Evolutionary conservation across 2,113 vertebrate genomes (phyloP).

Genomic region (Anguilla rostrata): DNA sequence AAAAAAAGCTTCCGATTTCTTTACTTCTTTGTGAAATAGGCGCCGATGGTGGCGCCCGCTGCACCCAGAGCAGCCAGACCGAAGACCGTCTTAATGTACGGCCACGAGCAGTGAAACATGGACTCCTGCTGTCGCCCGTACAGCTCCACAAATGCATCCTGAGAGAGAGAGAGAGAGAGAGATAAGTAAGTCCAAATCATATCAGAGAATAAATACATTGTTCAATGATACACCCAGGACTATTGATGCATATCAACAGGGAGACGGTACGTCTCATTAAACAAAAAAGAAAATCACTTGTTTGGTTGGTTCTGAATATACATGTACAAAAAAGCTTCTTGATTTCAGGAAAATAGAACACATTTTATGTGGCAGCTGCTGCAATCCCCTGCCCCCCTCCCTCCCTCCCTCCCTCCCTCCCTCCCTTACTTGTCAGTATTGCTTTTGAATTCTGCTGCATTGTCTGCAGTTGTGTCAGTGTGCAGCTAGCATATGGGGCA

Average conservation of each 20-base stretch:
- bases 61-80: slow-evolving; percentile 91
- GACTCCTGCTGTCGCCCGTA: slow-evolving; percentile 84
- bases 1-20: slow-evolving; percentile 31
- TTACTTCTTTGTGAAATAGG: slow-evolving; percentile 96
- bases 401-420: too few species aligned
- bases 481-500: background rate
- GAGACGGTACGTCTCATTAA: background rate
- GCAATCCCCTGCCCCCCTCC: too few species aligned
- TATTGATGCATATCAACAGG: background rate
- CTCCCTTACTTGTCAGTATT: background rate
- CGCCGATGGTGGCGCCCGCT: slow-evolving; percentile 92
- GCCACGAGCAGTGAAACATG: slow-evolving; percentile 87
- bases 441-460: background rate
- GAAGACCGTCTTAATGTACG: slow-evolving; percentile 91
- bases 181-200: background rate
- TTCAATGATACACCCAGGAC: background rate
- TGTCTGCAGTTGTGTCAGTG: background rate
- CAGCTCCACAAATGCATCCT: slow-evolving; percentile 97
- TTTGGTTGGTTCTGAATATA: background rate
- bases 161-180: background rate
- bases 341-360: background rate
- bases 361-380: background rate
- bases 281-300: background rate
- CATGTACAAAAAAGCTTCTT: background rate
- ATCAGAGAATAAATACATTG: background rate